Evolutionary conservation across 2,113 vertebrate genomes (phyloP).

Genomic region (Raja brachyura): DNA sequence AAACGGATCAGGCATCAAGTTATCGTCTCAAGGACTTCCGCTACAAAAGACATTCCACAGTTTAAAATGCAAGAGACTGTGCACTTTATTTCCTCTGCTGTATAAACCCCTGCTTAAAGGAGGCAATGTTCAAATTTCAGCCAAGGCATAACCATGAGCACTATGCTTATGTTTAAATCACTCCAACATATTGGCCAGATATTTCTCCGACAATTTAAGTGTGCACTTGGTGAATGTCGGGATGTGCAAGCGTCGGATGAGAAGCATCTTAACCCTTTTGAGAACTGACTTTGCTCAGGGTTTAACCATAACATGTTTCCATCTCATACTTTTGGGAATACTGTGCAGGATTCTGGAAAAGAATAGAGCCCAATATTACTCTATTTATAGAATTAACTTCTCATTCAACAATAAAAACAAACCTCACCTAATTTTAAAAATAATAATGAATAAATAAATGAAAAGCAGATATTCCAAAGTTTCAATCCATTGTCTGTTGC

Average conservation of each 20-base stretch:
- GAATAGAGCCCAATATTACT: constrained; percentile 38
- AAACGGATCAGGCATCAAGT: constrained; percentile 19
- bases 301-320: constrained; percentile 32
- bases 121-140: neutral
- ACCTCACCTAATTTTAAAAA: neutral
- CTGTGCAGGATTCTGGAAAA: constrained; percentile 32
- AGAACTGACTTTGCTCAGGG: constrained; percentile 34
- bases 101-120: neutral
- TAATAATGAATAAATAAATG: too few relatives aligned
- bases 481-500: neutral
- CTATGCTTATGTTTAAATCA: neutral
- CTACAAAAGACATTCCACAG: neutral
- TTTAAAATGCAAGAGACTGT: neutral
- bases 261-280: constrained; percentile 36
- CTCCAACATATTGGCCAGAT: constrained; percentile 19
- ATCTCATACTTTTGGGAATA: constrained; percentile 37
- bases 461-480: neutral
- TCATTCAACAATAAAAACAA: constrained; percentile 19
- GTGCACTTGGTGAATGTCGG: constrained; percentile 28
- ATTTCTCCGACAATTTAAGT: constrained; percentile 33
- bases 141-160: neutral
- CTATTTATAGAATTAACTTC: constrained; percentile 32
- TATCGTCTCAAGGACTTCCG: neutral
- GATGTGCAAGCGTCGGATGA: constrained; percentile 6
- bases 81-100: neutral